A percentile compares a stretch with the other conserved stretches of the same genome.
phyloP scores from a whole-genome alignment of 2,888 invertebrate species.

The Sisyra terminalis region DNA sequence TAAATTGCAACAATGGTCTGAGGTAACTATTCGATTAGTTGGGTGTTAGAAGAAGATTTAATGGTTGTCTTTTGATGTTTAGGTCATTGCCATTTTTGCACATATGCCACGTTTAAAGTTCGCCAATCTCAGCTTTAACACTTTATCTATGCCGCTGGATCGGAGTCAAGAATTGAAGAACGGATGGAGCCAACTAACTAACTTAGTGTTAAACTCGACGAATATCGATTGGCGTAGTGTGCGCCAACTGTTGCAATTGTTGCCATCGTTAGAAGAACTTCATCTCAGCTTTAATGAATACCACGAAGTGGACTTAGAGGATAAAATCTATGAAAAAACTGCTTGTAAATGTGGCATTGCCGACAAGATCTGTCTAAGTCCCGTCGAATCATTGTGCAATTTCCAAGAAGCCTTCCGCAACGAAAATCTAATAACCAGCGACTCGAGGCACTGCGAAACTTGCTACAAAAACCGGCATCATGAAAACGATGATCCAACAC shows the following conservation, averaged over 20 bases:
- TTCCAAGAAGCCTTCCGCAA: no score
- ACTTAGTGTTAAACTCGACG: conserved; percentile 77
- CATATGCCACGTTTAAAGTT: conserved; percentile 82
- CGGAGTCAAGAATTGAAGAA: conserved; percentile 21
- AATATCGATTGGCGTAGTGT: conserved; percentile 74
- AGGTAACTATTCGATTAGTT: conserved; percentile 33
- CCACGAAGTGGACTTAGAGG: conserved; percentile 51
- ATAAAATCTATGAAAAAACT: conserved; percentile 17
- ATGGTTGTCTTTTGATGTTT: conserved; percentile 12
- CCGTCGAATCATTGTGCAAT: no score
- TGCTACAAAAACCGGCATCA: no score
- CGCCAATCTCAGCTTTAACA: conserved; percentile 84
- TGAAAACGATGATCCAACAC: no score
- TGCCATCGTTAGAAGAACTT: conserved; percentile 73
- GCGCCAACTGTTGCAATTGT: conserved; percentile 52
- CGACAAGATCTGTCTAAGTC: no score
- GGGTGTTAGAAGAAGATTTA: not conserved
- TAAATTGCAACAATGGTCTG: conserved; percentile 73
- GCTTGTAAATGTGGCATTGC: not conserved
- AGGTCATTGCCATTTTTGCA: conserved; percentile 73
- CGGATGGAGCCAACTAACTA: conserved; percentile 44
- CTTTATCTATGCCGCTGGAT: conserved; percentile 49
- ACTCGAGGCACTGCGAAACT: conserved; percentile 5
- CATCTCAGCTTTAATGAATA: conserved; percentile 87
- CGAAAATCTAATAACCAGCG: no score